Conservation (phyloP, 2,113 vertebrate species). For the Tiliqua scincoides region DNA sequence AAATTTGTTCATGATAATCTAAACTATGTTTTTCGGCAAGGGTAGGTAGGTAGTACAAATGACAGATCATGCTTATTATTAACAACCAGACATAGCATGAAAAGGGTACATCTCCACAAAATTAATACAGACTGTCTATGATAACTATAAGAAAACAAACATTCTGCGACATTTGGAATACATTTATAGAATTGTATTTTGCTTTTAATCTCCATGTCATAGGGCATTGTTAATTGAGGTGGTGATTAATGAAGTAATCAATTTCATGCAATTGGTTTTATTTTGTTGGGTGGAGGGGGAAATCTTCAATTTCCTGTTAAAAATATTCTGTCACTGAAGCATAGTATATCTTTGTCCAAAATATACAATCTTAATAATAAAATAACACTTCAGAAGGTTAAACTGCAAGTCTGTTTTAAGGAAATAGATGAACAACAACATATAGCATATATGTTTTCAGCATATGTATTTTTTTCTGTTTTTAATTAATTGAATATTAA, state of each 20-base stretch:
- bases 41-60: background rate
- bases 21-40: too few species aligned
- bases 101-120: background rate
- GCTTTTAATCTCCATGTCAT: background rate
- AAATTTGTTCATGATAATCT: too few species aligned
- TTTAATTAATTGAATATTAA: background rate
- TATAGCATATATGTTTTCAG: background rate
- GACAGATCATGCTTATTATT: background rate
- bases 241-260: background rate
- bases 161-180: background rate
- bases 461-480: background rate
- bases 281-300: background rate
- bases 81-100: background rate
- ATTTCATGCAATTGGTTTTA: background rate
- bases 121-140: background rate
- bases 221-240: background rate
- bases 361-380: slow-evolving; percentile 8
- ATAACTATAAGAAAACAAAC: background rate
- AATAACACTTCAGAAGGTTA: background rate
- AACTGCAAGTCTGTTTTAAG: background rate
- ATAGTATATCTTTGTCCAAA: background rate
- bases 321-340: background rate
- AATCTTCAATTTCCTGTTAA: background rate
- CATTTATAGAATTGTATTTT: background rate
- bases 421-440: background rate